Evolutionary conservation across 1,140 invertebrate species (phyloP), one percentile per base, ranked within the genome.

Genomic region (Drosophila azteca): DNA sequence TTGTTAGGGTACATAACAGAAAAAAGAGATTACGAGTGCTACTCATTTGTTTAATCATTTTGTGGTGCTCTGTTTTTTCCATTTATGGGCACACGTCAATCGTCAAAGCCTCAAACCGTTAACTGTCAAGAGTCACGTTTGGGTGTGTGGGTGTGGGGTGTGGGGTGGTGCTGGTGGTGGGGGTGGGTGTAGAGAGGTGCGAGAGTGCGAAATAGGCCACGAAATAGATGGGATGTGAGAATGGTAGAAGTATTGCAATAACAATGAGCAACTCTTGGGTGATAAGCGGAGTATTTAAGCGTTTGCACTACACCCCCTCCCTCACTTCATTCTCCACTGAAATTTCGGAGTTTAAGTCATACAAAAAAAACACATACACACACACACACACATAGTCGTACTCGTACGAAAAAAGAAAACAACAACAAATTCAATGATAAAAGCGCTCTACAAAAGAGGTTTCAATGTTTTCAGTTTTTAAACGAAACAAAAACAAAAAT

Each of bases 391-490:
- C 11, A 58, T 54, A 44, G 26, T 45, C 50, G 54, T 52, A 39
- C 1, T 39, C 35, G 11, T 13, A 39, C 35, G 49, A 39, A 48
- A 22, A 49, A 26, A 41, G 48, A 71, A 67, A 65, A 79, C 59
- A 64, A 26, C 11, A 13, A 39, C 11, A 39, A 13, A 39, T 39
- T 76, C 80, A 83, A 83, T 82, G 71, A 87, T 85, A 88, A 87
- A 87, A 72, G 65, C 57, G 74, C 79, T 89, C 71, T 68, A 84
- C 82, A 81, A 83, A 87, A 89, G 83, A 87, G 83, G 83, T 87
- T 87, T 85, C 81, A 85, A 85, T 85, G 79, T 79, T 82, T 77
- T 77, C 65, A 49, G 71, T 59, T 77, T 87, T 85, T 72, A 11
- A 78, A 80, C 72, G 15, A 53, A 53, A 53, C 29, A 53, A 35